Percentiles rank a stretch among this genome's conserved stretches.
These are phyloP conservation scores for Formicarius rufipectus DNA, from an alignment of 2,113 vertebrate species.

Conservation along the genomic window DNA sequence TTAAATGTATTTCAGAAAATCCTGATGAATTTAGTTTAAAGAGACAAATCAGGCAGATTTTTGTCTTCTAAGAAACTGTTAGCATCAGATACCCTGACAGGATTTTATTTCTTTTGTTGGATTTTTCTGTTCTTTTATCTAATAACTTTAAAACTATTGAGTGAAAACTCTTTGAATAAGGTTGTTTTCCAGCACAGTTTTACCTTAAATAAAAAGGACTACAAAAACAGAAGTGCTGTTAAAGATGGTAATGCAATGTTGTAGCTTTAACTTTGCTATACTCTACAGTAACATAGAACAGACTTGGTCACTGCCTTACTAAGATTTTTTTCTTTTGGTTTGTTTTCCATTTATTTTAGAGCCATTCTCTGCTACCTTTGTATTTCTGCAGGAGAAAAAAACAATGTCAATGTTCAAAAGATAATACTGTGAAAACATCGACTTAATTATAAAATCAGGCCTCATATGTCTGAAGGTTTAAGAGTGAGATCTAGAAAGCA, in stretches of 20 bases:
- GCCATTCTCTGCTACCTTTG: not conserved
- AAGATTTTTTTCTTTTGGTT: not conserved
- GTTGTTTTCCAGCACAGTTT: not conserved
- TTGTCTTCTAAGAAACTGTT: not conserved
- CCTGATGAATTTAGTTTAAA: constrained; percentile 12
- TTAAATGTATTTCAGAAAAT: not conserved
- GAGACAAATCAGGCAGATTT: not conserved
- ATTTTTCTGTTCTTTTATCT: not conserved
- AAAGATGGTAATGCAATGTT: not conserved
- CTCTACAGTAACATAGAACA: not conserved
- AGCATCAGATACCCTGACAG: not conserved
- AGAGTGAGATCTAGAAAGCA: not conserved
- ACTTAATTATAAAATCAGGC: not conserved
- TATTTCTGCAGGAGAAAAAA: not conserved
- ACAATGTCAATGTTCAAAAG: not conserved
- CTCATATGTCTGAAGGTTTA: not conserved
- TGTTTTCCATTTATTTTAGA: not conserved
- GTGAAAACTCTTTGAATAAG: not conserved
- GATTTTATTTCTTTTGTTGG: not conserved
- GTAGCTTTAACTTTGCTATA: not conserved
- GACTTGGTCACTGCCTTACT: not conserved
- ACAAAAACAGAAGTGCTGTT: not conserved
- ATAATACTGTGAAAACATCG: not conserved
- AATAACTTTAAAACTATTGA: not conserved
- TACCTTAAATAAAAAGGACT: not conserved